These are phyloP conservation scores for Sussaba pulchella DNA, from an alignment of 2,888 invertebrate species.

Conservation along the genomic window DNA sequence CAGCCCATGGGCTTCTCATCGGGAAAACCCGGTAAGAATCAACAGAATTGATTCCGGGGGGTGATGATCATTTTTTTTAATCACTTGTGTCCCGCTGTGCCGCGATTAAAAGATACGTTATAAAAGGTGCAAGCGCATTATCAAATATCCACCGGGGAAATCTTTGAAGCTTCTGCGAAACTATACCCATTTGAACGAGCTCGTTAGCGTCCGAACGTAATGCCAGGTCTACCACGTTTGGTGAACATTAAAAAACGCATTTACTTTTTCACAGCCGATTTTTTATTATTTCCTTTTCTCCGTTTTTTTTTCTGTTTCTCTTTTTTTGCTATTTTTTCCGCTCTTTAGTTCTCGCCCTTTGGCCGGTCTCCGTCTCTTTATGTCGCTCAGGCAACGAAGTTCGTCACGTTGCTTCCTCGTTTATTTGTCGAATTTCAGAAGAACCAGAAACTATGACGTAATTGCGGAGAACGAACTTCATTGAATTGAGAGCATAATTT, in stretches of 20 bases:
- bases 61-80: background rate
- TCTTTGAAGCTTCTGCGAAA: constrained; percentile 7
- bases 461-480: background rate
- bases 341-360: constrained; percentile 7
- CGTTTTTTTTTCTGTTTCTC: background rate
- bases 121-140: background rate
- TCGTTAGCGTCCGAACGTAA: constrained; percentile 17
- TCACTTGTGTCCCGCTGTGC: background rate
- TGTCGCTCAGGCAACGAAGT: background rate
- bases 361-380: background rate
- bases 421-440: background rate
- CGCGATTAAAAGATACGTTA: background rate
- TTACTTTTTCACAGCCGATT: background rate
- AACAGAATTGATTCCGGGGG: too few species aligned
- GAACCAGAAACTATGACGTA: background rate
- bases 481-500: background rate
- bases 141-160: background rate
- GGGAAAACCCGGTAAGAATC: too few species aligned
- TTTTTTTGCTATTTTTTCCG: background rate
- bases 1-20: too few species aligned
- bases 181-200: background rate
- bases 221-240: background rate
- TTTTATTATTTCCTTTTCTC: too few species aligned
- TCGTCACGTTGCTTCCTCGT: too few species aligned
- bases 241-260: constrained; percentile 4